Base-by-base conservation (phyloP, 2,797 vertebrate species). In the Catostomus latipinnis region DNA sequence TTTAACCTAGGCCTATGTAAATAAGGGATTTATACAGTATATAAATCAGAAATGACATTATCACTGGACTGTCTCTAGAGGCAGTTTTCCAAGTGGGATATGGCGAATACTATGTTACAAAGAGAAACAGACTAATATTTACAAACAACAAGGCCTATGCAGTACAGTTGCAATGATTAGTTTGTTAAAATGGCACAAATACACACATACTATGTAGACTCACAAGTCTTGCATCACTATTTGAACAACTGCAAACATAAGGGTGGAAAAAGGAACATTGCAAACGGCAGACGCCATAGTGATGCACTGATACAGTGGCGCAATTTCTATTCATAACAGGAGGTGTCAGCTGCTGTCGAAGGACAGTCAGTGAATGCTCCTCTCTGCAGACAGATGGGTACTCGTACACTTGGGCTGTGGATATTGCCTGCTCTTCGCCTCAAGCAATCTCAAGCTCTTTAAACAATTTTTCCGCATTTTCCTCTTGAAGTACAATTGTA, bases 271-370 rank as follows among this genome's bases (percentile, higher is more conserved):
- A 43, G 8, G 6, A 46, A 9, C 12, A 7, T 8, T n/a, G 34
- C 13, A 70, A 70, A 52, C 2, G 34, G 4, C 6, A 56, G 13
- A 70, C 5, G 22, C 53, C 2, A 57, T 16, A 9, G 50, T 14
- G 53, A 46, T 71, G n/a, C 4, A 53, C n/a, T 48, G 9, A 46
- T n/a, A 62, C 10, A 4, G 58, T 61, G 12, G 46, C 62, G 58
- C 58, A 62, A 48, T 74, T 62, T 61, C 48, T 12, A 34, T 34
- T 72, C 18, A 14, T 13, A 13, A 50, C 71, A 18, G 8, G 57
- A 74, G 48, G 57, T 62, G 71, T 74, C 71, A 34, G 46, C 5
- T n/a, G 14, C 11, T 50, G 45, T 16, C 46, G 4, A 43, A 70
- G 49, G 5, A 71, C 34, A 46, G 43, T 11, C 13, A 46, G 22